phyloP scores from a whole-genome alignment of 2,888 invertebrate species.

The Eupithecia dodoneata region DNA sequence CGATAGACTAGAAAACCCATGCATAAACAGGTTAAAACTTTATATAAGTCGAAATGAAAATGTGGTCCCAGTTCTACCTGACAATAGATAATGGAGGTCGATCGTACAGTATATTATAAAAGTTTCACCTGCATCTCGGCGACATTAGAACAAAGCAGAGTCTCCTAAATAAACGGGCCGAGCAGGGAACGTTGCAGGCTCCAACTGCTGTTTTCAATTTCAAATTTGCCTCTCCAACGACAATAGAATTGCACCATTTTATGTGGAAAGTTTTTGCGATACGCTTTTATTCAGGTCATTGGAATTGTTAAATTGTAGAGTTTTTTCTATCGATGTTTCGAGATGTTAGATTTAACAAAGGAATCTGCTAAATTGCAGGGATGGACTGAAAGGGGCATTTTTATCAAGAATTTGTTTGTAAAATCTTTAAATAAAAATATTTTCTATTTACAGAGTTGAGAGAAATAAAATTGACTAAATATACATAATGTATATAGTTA shows the following conservation, averaged over 20 bases:
- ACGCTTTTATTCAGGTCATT: slow-evolving; percentile 60
- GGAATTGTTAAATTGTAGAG: slow-evolving; percentile 55
- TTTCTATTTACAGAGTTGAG: neutral
- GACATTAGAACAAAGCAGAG: slow-evolving; percentile 66
- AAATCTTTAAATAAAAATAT: neutral
- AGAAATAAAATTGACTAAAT: neutral
- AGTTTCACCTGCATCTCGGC: slow-evolving; percentile 64
- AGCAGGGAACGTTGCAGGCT: slow-evolving; percentile 51
- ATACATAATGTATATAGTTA: neutral
- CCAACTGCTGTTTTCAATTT: slow-evolving; percentile 77
- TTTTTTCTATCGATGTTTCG: slow-evolving; percentile 35
- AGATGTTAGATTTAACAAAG: slow-evolving; percentile 1
- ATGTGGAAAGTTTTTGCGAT: slow-evolving; percentile 65
- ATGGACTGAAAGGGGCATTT: neutral
- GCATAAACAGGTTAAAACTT: neutral
- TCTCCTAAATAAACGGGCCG: slow-evolving; percentile 65
- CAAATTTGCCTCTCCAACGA: slow-evolving; percentile 72
- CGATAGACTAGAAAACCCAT: too few species aligned
- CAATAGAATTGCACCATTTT: slow-evolving; percentile 70
- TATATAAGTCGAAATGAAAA: neutral
- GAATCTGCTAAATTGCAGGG: neutral
- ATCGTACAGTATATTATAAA: slow-evolving; percentile 60
- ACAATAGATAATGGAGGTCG: slow-evolving; percentile 10
- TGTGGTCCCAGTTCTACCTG: neutral
- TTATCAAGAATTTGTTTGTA: neutral